Conservation (phyloP, 1,140 invertebrate genomes). For the Euglossa dilemma region DNA sequence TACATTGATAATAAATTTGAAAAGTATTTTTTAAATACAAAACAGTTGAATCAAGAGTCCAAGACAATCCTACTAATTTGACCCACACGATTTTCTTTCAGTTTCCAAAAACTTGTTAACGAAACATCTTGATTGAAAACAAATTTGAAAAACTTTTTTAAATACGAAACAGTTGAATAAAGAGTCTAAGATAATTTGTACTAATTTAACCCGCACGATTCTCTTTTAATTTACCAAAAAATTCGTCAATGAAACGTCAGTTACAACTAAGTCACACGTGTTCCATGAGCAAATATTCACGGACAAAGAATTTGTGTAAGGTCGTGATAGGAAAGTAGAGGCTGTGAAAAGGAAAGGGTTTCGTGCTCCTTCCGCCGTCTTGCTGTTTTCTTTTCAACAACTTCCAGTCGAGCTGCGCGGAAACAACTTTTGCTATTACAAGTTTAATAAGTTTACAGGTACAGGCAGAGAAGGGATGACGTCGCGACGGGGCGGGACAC, state of each 20-base stretch:
- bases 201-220: too few species aligned
- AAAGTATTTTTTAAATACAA: too few species aligned
- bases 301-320: background rate
- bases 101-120: background rate
- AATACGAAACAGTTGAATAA: too few species aligned
- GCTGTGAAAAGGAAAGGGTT: background rate
- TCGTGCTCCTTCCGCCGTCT: background rate
- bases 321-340: slow-evolving; percentile 1
- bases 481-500: background rate
- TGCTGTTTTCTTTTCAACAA: slow-evolving; percentile 34
- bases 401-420: slow-evolving; percentile 30
- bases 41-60: too few species aligned
- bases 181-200: too few species aligned
- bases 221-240: background rate
- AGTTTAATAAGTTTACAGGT: slow-evolving; percentile 80
- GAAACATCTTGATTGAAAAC: too few species aligned
- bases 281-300: background rate
- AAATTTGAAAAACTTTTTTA: too few species aligned
- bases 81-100: background rate
- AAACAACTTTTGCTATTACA: slow-evolving; percentile 80
- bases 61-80: too few species aligned
- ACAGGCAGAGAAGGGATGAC: slow-evolving; percentile 18
- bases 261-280: background rate
- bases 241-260: background rate
- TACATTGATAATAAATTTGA: too few species aligned